Percentiles rank a stretch among this genome's conserved stretches.
Evolutionary conservation across 1,140 invertebrate genomes (phyloP).

Genomic region (Eueides isabella): DNA sequence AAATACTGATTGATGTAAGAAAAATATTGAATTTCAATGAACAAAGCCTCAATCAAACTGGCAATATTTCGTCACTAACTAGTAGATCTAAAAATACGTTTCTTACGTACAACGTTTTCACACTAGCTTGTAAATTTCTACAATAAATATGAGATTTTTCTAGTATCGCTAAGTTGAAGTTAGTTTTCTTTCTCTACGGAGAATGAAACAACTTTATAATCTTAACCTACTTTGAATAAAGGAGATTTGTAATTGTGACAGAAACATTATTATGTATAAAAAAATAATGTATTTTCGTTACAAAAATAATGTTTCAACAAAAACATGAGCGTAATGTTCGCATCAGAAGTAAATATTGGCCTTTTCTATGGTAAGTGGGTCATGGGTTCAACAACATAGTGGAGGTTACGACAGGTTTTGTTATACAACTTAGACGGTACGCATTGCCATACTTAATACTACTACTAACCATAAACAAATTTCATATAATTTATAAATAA

Average conservation of each 20-base stretch:
- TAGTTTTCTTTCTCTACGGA: slow-evolving; percentile 22
- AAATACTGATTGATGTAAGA: background rate
- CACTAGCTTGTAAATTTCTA: background rate
- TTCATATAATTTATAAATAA: slow-evolving; percentile 7
- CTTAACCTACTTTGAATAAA: slow-evolving; percentile 11
- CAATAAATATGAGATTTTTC: background rate
- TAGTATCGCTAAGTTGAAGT: slow-evolving; percentile 9
- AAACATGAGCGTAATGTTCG: background rate
- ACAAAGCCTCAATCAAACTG: background rate
- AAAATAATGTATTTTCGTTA: background rate
- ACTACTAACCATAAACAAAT: background rate
- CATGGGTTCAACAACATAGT: slow-evolving; percentile 3
- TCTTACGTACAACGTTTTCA: background rate
- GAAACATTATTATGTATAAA: background rate
- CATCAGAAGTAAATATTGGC: slow-evolving; percentile 14
- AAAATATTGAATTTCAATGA: background rate
- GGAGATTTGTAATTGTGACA: background rate
- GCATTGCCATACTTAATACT: background rate
- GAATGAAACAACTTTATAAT: slow-evolving; percentile 16
- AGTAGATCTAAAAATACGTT: background rate
- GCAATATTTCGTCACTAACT: background rate
- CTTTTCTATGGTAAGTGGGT: slow-evolving; percentile 15
- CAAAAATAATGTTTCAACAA: slow-evolving; percentile 11
- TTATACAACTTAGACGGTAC: background rate
- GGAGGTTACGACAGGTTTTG: slow-evolving; percentile 8